Conservation (phyloP, 2,888 invertebrate genomes). For the Idaea straminata region DNA sequence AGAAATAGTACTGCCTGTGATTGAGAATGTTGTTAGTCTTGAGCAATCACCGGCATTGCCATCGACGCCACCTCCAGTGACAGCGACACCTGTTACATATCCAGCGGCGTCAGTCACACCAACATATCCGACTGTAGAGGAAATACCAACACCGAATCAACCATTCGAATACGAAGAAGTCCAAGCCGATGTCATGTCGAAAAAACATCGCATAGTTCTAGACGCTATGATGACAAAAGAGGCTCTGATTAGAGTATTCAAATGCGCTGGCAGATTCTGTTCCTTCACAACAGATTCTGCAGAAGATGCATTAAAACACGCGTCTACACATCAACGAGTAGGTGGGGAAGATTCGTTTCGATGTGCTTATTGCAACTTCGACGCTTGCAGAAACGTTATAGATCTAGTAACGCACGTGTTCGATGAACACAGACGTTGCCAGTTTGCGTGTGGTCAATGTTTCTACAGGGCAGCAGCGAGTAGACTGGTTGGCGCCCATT, state of each 20-base stretch:
- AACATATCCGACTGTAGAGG: slow-evolving; percentile 30
- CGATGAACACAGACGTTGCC: slow-evolving; percentile 80
- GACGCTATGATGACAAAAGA: slow-evolving; percentile 71
- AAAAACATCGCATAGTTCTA: slow-evolving; percentile 63
- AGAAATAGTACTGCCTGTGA: slow-evolving; percentile 52
- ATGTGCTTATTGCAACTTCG: slow-evolving; percentile 81
- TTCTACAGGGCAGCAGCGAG: slow-evolving; percentile 83
- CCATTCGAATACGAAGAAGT: slow-evolving; percentile 56
- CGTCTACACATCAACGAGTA: slow-evolving; percentile 57
- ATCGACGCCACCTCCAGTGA: slow-evolving; percentile 26
- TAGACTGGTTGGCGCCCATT: slow-evolving; percentile 82
- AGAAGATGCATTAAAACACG: slow-evolving; percentile 61
- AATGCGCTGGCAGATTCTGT: slow-evolving; percentile 70
- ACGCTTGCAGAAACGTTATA: slow-evolving; percentile 52
- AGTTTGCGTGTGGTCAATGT: slow-evolving; percentile 83
- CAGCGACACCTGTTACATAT: slow-evolving; percentile 27
- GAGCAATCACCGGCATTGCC: slow-evolving; percentile 33
- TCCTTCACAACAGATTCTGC: slow-evolving; percentile 58
- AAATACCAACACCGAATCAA: slow-evolving; percentile 21
- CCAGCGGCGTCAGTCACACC: slow-evolving; percentile 33
- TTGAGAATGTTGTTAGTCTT: slow-evolving; percentile 79
- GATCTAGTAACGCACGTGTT: slow-evolving; percentile 81
- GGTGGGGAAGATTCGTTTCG: slow-evolving; percentile 67
- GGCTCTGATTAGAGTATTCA: slow-evolving; percentile 66
- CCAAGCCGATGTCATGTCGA: slow-evolving; percentile 55